Evolutionary conservation across 2,888 invertebrate species (phyloP).

Genomic region (Bembecia ichneumoniformis): DNA sequence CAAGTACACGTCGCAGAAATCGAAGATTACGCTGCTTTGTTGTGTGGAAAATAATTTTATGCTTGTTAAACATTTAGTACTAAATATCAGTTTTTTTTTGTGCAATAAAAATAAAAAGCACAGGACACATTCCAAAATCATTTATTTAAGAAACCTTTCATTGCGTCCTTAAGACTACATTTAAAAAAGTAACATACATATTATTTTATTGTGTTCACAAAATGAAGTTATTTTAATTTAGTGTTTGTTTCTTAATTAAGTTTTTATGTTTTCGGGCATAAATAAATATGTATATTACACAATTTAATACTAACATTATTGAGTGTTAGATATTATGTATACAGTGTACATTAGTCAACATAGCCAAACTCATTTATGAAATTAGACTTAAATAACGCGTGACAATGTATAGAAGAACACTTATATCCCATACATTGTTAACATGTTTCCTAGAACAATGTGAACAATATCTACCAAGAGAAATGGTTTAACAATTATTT

Average conservation of each 20-base stretch:
- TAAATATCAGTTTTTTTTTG: too few species aligned
- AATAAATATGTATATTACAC: too few species aligned
- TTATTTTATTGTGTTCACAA: not conserved
- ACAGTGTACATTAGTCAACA: not conserved
- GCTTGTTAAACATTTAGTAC: too few species aligned
- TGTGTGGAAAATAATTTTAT: conserved; percentile 22
- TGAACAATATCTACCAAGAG: not conserved
- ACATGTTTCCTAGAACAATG: not conserved
- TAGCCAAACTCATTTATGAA: not conserved
- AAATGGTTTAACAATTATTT: not conserved
- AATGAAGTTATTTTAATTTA: too few species aligned
- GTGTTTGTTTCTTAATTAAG: too few species aligned
- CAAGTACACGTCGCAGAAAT: conserved; percentile 78
- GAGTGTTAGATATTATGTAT: not conserved
- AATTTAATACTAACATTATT: too few species aligned
- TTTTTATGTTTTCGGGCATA: too few species aligned
- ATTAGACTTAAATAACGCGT: conserved; percentile 16
- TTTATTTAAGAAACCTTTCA: conserved; percentile 52
- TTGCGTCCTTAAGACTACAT: conserved; percentile 33
- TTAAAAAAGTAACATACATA: conserved; percentile 1
- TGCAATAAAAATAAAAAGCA: conserved; percentile 5
- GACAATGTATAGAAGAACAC: conserved; percentile 42
- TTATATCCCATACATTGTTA: conserved; percentile 40
- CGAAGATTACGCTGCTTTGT: conserved; percentile 68
- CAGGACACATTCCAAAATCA: conserved; percentile 41